A percentile compares a stretch with the other conserved stretches of the same genome.
These are phyloP conservation scores for Zosterops lateralis DNA, from an alignment of 2,113 vertebrate species.

Conservation along the genomic window DNA sequence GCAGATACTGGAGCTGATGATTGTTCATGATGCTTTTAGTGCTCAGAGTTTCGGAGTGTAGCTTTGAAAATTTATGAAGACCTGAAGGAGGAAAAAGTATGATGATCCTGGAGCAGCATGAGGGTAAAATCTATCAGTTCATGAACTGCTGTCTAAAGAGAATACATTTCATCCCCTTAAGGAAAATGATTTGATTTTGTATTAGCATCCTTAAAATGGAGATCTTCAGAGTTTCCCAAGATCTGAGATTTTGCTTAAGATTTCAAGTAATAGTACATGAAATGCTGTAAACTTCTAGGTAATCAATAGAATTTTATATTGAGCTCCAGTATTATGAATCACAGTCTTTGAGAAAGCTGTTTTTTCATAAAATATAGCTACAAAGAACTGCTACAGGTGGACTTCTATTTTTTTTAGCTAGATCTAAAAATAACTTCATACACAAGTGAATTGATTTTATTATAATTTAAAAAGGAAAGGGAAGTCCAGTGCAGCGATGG, in stretches of 20 bases:
- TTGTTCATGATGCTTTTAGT: background rate
- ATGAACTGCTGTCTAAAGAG: background rate
- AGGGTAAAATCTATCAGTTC: background rate
- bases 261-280: background rate
- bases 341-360: background rate
- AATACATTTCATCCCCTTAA: background rate
- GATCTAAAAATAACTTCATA: slow-evolving; percentile 8
- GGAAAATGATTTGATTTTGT: background rate
- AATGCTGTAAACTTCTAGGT: background rate
- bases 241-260: background rate
- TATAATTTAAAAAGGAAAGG: background rate
- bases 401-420: background rate
- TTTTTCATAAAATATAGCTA: background rate
- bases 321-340: background rate
- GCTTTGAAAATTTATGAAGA: background rate
- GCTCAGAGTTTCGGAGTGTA: background rate
- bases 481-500: background rate
- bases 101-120: background rate
- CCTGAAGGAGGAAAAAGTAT: background rate
- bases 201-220: background rate
- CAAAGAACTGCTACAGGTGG: background rate
- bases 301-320: background rate
- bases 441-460: background rate
- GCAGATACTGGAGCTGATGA: background rate
- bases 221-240: background rate